Evolutionary conservation across 2,797 vertebrate species (phyloP).

Genomic region (Notamacropus eugenii): DNA sequence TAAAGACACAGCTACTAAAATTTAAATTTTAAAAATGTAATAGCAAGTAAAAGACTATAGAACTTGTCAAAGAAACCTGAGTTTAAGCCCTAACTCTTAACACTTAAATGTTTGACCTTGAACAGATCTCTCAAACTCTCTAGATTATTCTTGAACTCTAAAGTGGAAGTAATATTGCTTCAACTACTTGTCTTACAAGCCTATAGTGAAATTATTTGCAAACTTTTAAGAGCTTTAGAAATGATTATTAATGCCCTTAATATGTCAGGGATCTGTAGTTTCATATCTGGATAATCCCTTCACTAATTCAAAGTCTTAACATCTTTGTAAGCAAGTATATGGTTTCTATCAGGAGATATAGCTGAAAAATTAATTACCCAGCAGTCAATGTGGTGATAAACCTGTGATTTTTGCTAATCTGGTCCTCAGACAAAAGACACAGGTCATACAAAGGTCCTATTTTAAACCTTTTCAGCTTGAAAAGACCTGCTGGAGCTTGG

Average conservation of each 20-base stretch:
- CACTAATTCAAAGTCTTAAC: neutral
- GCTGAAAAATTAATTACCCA: neutral
- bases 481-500: neutral
- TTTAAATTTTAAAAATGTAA: neutral
- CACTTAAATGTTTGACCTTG: neutral
- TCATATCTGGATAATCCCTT: neutral
- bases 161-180: neutral
- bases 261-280: neutral
- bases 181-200: neutral
- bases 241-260: neutral
- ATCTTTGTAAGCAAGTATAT: neutral
- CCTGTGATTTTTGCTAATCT: neutral
- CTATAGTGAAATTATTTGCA: neutral
- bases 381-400: neutral
- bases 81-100: neutral
- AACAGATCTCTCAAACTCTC: neutral
- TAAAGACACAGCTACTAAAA: neutral
- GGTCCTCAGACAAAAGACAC: neutral
- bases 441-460: neutral
- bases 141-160: neutral
- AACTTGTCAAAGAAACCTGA: neutral
- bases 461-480: neutral
- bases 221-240: neutral
- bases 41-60: neutral
- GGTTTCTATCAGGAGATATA: neutral